Evolutionary conservation across 2,797 vertebrate genomes (phyloP).

Genomic region (Sardinella longiceps): DNA sequence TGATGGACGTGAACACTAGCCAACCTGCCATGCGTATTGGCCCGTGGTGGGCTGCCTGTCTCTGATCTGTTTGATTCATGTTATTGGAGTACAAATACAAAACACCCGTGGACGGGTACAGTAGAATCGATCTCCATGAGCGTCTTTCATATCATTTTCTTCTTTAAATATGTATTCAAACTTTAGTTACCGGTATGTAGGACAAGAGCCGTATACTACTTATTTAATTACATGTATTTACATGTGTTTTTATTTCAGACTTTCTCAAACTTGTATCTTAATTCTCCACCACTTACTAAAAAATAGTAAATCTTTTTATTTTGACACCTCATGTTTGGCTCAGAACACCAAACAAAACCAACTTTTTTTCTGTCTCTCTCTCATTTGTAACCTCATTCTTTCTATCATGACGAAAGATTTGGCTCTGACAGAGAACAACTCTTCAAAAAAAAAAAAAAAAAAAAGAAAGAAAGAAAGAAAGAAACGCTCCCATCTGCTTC

Average conservation of each 20-base stretch:
- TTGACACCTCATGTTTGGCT: not conserved
- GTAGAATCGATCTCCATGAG: not conserved
- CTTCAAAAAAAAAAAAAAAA: slow-evolving; percentile 36
- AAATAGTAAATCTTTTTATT: not conserved
- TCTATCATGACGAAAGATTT: slow-evolving; percentile 37
- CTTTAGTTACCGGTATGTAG: not conserved
- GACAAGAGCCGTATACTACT: not conserved
- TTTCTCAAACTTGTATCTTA: too few species aligned
- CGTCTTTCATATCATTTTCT: not conserved
- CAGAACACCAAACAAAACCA: not conserved
- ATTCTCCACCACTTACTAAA: too few species aligned
- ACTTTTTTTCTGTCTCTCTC: not conserved
- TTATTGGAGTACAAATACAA: not conserved
- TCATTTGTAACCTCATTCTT: slow-evolving; percentile 37
- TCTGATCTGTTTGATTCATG: not conserved
- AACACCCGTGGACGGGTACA: too few species aligned
- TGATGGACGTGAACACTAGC: not conserved
- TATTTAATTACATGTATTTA: not conserved
- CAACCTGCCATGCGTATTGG: not conserved
- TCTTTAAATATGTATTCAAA: not conserved
- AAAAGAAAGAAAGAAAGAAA: slow-evolving; percentile 27
- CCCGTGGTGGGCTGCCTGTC: not conserved
- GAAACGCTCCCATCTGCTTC: slow-evolving; percentile 35
- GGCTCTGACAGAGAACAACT: slow-evolving; percentile 27
- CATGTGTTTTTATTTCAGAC: too few species aligned